Conservation (phyloP, 2,888 invertebrate species). For the Plagodis dolabraria region DNA sequence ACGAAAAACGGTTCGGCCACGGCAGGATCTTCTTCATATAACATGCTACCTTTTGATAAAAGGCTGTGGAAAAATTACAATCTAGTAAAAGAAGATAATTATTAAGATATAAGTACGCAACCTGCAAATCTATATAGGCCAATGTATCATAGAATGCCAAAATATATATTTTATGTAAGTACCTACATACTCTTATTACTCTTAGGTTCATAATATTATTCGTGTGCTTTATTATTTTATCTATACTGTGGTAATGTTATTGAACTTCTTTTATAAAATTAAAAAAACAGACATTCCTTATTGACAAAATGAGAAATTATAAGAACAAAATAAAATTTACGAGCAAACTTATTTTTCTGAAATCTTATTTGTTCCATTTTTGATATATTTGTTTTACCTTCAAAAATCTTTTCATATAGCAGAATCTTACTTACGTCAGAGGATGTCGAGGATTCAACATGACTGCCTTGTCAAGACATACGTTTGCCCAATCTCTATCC, state of each 20-base stretch:
- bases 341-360: too few species aligned
- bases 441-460: constrained; percentile 64
- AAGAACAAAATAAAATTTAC: too few species aligned
- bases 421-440: constrained; percentile 59
- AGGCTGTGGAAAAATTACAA: constrained; percentile 50
- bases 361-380: not conserved
- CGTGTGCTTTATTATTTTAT: too few species aligned
- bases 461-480: constrained; percentile 66
- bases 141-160: too few species aligned
- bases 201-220: too few species aligned
- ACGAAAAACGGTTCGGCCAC: constrained; percentile 69
- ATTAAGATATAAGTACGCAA: not conserved
- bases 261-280: too few species aligned
- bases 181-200: too few species aligned
- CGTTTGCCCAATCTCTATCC: constrained; percentile 63
- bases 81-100: not conserved
- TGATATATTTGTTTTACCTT: not conserved
- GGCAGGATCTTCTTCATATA: constrained; percentile 59
- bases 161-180: too few species aligned
- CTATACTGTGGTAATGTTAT: too few species aligned
- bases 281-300: too few species aligned
- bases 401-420: not conserved
- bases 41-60: constrained; percentile 62
- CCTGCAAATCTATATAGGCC: not conserved
- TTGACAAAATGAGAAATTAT: too few species aligned